Percentiles rank a stretch among this genome's conserved stretches.
Conservation (phyloP, 1,140 invertebrate genomes). For the Drosophila kikkawai region DNA sequence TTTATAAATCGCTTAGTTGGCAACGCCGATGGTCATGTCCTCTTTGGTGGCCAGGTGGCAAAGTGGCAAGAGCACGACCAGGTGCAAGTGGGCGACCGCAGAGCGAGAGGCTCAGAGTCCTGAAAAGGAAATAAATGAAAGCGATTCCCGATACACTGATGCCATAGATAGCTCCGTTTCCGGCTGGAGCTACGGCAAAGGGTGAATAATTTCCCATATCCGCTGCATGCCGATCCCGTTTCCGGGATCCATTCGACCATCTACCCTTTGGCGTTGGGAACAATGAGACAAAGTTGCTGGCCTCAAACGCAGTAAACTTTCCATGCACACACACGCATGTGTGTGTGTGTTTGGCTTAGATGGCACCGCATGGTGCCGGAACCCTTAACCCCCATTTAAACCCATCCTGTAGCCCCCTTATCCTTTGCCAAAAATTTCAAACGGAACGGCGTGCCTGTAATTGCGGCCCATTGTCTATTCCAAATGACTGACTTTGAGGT, state of each 20-base stretch:
- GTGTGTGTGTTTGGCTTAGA: conserved; percentile 13
- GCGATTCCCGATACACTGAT: conserved; percentile 41
- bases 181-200: conserved; percentile 45
- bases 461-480: conserved; percentile 73
- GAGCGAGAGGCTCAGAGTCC: background rate
- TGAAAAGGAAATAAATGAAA: conserved; percentile 29
- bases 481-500: conserved; percentile 74
- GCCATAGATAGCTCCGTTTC: conserved; percentile 44
- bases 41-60: conserved; percentile 30
- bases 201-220: conserved; percentile 81
- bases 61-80: conserved; percentile 10
- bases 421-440: conserved; percentile 37
- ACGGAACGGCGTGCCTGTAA: conserved; percentile 62
- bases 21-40: conserved; percentile 39
- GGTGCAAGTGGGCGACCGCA: conserved; percentile 41
- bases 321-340: conserved; percentile 25
- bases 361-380: conserved; percentile 29
- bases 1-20: conserved; percentile 80
- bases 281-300: conserved; percentile 42
- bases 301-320: conserved; percentile 30
- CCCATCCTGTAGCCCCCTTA: background rate
- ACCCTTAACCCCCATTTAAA: conserved; percentile 22
- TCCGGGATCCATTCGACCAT: conserved; percentile 52
- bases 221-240: conserved; percentile 69
- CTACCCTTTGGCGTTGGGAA: conserved; percentile 34